phyloP scores from a whole-genome alignment of 1,140 invertebrate species.

The Phortica variegata region DNA sequence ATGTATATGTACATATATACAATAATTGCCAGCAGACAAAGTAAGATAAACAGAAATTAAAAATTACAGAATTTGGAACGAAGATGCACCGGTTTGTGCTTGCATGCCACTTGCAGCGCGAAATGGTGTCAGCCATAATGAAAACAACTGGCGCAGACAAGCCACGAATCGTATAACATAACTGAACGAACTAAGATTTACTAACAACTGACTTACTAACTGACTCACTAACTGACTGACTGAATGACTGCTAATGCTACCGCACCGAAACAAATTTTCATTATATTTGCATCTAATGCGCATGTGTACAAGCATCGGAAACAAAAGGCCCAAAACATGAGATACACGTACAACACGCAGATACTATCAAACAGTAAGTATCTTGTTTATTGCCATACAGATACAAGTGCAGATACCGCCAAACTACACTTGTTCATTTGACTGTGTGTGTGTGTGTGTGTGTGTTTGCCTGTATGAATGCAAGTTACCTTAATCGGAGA shows the following conservation, averaged over 20 bases:
- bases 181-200: too few relatives aligned
- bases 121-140: constrained; percentile 50
- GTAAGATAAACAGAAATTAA: constrained; percentile 29
- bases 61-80: constrained; percentile 35
- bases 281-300: constrained; percentile 29
- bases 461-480: constrained; percentile 25
- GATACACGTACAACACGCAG: constrained; percentile 33
- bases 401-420: too few relatives aligned
- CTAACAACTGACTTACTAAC: too few relatives aligned
- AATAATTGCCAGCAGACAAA: constrained; percentile 14
- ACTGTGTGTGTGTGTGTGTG: constrained; percentile 14
- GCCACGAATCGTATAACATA: too few relatives aligned
- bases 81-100: constrained; percentile 27
- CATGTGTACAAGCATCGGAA: too few relatives aligned
- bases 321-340: constrained; percentile 28
- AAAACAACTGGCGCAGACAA: too few relatives aligned
- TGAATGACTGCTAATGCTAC: too few relatives aligned
- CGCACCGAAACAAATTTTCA: too few relatives aligned
- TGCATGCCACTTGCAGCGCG: constrained; percentile 42
- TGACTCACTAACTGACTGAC: too few relatives aligned
- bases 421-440: too few relatives aligned
- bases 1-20: not conserved
- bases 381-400: too few relatives aligned
- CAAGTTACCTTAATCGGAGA: constrained; percentile 6
- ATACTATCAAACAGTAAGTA: too few relatives aligned